Base-by-base conservation (phyloP, 1,140 invertebrate species). In the Saccostrea echinata region DNA sequence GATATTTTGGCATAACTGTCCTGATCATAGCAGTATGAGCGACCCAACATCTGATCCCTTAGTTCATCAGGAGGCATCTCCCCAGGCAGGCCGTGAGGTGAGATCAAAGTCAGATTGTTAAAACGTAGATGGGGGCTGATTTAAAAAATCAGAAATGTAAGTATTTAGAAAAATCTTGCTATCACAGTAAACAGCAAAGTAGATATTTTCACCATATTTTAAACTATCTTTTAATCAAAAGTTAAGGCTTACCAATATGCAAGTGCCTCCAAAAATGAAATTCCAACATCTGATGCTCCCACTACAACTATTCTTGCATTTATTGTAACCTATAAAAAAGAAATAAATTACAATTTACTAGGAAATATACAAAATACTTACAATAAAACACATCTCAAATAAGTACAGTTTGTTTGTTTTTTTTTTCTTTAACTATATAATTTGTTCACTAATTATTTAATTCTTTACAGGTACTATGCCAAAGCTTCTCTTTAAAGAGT, bases 271-370 rank as follows among this genome's bases (percentile, higher is more conserved):
- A 97, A 84, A 91, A 97, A 97, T 4, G 96, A 94, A 1, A 97
- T 93, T 1, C 96, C 97, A 12, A 96, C 96, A 71, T 96, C 95
- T 76, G 97, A 97, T 18, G 96, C 97, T 0, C 97, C 97, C 0
- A 97, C 96, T 9, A 97, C 96, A 0, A 97, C 96, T 84, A 98
- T 97, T 88, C 96, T 96, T 12, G 95, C 93, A 93, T 95, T 95
- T 57, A 95, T 94, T n/a, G 93, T 93, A 2, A 94, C 93, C 94
- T 95, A 83, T 18, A 86, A 88, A 89, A 88, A 68, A 84, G 30
- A 86, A 88, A 71, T 27, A 1, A 8, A 30, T 33, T 43, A 43
- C 43, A 43, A 43, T 43, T 43, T 43, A 43, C 43, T 8, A 43
- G 43, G 9, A 43, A 43, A 43, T 43, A 6, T 43, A 43, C 43